These are phyloP conservation scores for Tetragnatha montana DNA, from an alignment of 2,888 invertebrate genomes.

Conservation along the genomic window DNA sequence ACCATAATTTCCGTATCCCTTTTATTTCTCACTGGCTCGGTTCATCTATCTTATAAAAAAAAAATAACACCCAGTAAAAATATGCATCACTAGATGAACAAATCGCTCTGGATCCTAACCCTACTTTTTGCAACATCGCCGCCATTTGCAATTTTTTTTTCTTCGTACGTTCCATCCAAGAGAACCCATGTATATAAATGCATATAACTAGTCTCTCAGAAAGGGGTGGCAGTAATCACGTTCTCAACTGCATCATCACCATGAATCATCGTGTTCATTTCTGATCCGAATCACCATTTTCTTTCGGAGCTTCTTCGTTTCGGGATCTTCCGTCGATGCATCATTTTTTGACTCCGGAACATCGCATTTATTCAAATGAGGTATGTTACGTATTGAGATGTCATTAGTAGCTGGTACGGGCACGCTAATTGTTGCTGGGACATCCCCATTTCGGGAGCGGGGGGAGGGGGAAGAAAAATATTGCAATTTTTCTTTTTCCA, in stretches of 20 bases:
- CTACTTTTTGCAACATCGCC: not conserved
- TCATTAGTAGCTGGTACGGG: constrained; percentile 35
- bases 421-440: constrained; percentile 38
- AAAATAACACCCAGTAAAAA: constrained; percentile 5
- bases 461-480: not conserved
- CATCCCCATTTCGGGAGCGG: not conserved
- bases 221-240: constrained; percentile 29
- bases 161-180: not conserved
- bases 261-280: constrained; percentile 56
- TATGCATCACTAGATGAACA: constrained; percentile 29
- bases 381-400: constrained; percentile 33
- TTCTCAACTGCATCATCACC: constrained; percentile 40
- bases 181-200: constrained; percentile 37
- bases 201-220: not conserved
- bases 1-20: not conserved
- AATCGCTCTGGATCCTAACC: constrained; percentile 18
- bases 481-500: not conserved
- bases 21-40: not conserved
- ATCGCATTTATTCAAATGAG: constrained; percentile 48
- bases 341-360: constrained; percentile 20
- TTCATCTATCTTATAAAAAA: not conserved
- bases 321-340: not conserved
- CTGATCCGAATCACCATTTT: constrained; percentile 42
- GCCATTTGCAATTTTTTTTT: not conserved
- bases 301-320: constrained; percentile 4